A percentile compares a stretch with the other conserved stretches of the same genome.
Conservation (phyloP, 1,140 invertebrate species). For the Nasonia vitripennis region DNA sequence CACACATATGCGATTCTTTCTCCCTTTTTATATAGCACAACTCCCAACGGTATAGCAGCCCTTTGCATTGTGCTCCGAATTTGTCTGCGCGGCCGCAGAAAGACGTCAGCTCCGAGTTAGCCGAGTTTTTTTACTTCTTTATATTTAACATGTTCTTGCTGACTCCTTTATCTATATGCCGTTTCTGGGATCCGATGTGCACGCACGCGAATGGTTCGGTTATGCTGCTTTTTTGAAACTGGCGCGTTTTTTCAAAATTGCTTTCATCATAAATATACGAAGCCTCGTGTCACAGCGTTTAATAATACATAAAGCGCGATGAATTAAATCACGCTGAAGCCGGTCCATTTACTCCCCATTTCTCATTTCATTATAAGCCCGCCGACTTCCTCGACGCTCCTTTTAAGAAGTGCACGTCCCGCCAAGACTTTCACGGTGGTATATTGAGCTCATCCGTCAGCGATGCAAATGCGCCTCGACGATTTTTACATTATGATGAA, state of each 20-base stretch:
- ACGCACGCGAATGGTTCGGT: no score
- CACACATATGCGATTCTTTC: neutral
- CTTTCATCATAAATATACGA: no score
- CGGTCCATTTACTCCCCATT: neutral
- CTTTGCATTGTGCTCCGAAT: neutral
- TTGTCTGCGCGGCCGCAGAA: neutral
- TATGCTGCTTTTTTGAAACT: no score
- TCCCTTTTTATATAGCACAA: neutral
- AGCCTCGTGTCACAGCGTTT: no score
- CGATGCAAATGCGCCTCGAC: neutral
- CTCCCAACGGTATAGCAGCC: neutral
- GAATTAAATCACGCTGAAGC: neutral
- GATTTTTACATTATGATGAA: neutral
- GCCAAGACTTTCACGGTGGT: neutral
- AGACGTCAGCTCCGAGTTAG: neutral
- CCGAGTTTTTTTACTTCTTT: neutral
- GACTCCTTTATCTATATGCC: no score
- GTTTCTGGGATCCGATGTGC: no score
- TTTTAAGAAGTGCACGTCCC: neutral
- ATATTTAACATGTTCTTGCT: no score
- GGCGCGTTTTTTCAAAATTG: no score
- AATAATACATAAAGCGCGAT: neutral
- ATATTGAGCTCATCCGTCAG: neutral
- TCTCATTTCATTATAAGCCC: neutral
- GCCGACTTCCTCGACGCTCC: neutral